Percentiles rank a stretch among this genome's conserved stretches.
These are phyloP conservation scores for Pseudochirops cupreus DNA, from an alignment of 2,797 vertebrate species.

Conservation along the genomic window DNA sequence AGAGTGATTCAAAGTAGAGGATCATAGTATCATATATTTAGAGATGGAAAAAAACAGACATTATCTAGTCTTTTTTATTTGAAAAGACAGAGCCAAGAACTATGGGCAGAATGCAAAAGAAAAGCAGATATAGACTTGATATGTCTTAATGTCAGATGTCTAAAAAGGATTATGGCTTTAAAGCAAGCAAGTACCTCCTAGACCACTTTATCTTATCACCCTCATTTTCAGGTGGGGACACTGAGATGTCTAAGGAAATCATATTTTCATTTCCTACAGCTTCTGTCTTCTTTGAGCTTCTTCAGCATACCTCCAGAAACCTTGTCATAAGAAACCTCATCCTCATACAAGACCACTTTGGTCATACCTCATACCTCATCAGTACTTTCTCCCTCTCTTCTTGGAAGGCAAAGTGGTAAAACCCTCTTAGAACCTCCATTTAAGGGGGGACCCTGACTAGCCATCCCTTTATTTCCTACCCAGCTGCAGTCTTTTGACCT, in stretches of 20 bases:
- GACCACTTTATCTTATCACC: not conserved
- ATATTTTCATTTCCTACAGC: not conserved
- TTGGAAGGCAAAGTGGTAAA: not conserved
- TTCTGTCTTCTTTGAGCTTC: not conserved
- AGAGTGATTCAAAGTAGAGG: not conserved
- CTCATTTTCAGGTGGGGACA: not conserved
- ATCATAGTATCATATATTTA: not conserved
- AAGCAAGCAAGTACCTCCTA: not conserved
- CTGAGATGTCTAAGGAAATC: not conserved
- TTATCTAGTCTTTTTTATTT: not conserved
- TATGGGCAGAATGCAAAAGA: not conserved
- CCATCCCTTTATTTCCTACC: not conserved
- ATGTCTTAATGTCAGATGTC: not conserved
- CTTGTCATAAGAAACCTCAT: not conserved
- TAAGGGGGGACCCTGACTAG: not conserved
- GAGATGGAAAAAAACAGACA: not conserved
- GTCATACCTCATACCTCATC: not conserved
- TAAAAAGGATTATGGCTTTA: not conserved
- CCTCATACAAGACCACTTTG: not conserved
- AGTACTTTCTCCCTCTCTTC: not conserved
- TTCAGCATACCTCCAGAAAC: not conserved
- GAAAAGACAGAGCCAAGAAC: not conserved
- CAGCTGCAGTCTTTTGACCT: not conserved
- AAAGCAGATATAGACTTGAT: not conserved
- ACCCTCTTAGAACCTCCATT: not conserved